These are phyloP conservation scores for Zygogramma bicolorata DNA, from an alignment of 2,888 invertebrate species.

Conservation along the genomic window DNA sequence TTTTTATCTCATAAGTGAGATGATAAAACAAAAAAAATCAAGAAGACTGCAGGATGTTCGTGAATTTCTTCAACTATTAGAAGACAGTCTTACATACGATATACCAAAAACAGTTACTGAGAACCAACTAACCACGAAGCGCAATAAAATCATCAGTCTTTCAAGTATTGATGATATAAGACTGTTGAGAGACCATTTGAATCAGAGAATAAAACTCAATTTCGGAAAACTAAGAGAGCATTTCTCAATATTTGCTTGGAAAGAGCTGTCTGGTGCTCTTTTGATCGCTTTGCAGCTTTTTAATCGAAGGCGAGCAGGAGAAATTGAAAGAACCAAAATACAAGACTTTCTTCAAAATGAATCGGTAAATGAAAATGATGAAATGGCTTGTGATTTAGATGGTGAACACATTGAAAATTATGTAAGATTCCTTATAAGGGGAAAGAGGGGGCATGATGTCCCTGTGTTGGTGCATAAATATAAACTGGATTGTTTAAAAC, in stretches of 20 bases:
- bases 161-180: conserved; percentile 21
- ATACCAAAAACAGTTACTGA: conserved; percentile 25
- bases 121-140: conserved; percentile 25
- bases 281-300: conserved; percentile 38
- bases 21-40: conserved; percentile 20
- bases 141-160: conserved; percentile 19
- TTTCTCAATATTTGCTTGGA: conserved; percentile 12
- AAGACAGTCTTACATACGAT: conserved; percentile 23
- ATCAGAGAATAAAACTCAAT: conserved; percentile 10
- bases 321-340: conserved; percentile 32
- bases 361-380: conserved; percentile 7
- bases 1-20: conserved; percentile 18
- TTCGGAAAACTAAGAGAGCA: conserved; percentile 1
- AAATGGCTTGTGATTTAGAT: background rate
- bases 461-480: conserved; percentile 9
- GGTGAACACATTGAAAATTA: conserved; percentile 4
- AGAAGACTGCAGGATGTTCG: conserved; percentile 12
- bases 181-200: conserved; percentile 17
- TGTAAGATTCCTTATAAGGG: conserved; percentile 12
- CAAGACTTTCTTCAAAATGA: conserved; percentile 19
- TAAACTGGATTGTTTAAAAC: background rate
- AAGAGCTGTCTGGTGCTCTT: conserved; percentile 13
- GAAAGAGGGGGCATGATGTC: background rate
- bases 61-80: conserved; percentile 25
- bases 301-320: conserved; percentile 40